Base-by-base conservation (phyloP, 1,140 invertebrate genomes). In the Magallana ariakensis region DNA sequence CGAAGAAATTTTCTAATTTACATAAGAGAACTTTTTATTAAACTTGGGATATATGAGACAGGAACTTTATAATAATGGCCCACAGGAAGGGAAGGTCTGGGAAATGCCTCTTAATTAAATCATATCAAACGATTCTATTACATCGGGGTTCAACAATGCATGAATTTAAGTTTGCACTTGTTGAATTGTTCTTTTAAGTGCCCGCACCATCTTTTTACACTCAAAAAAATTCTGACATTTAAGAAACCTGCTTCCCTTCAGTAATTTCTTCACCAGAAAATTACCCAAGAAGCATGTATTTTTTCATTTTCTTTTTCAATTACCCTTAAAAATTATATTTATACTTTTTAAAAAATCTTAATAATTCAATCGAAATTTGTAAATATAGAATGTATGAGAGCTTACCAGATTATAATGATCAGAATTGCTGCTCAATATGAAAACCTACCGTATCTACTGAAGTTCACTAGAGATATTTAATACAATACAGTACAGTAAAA, bases 91-190 rank as follows among this genome's bases (percentile, higher is more conserved):
- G 66, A 33, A 46, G 66, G 66, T 7, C 26, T 75, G 22, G 66
- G 66, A 75, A 75, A 75, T 75, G 66, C 9, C 66, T 75, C 66
- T 75, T 75, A 75, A 75, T 75, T 75, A 75, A 75, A 75, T 26
- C 66, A 75, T 26, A 75, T 75, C 22, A 75, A 75, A 75, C 22
- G 66, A 26, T 75, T 75, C 66, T 26, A 75, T 75, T 75, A 75
- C 66, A 75, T n/a, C 11, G 19, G 19, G 19, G 16, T 62, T 62
- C 58, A 62, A 75, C 66, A 75, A 75, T 75, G 66, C 66, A 75
- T 33, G 22, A 19, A 75, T 22, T 46, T 22, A 22, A 33, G 22
- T 75, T 75, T 60, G 58, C 58, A 60, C 58, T 60, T n/a, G n/a
- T 60, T 13, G n/a, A 60, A 60, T 60, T 60, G 58, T 60, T 60